Base-by-base conservation (phyloP, 2,888 invertebrate species). In the Eudemis profundana region DNA sequence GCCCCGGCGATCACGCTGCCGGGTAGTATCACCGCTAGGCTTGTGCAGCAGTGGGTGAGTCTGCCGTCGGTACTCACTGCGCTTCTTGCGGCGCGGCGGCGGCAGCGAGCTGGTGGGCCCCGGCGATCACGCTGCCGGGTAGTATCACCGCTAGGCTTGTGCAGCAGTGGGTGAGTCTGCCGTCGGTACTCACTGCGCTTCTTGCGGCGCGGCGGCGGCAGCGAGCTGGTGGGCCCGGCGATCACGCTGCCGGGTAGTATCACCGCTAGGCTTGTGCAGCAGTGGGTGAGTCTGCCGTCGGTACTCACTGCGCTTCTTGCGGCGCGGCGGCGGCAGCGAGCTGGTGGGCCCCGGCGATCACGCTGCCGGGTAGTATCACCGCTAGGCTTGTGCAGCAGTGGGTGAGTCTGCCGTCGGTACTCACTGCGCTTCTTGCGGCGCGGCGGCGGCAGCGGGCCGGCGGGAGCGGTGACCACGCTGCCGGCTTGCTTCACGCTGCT, bases 191-290 rank as follows among this genome's bases (percentile, higher is more conserved):
- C 87, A 82, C 93, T 92, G 85, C 96, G 94, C 89, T 96, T 95
- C 85, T 96, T 97, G 75, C 95, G 93, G 70, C 97, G 88, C 0
- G 97, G 97, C 67, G 97, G 96, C 46, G 96, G 96, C 40, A 96
- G 92, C 0, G 96, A 69, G 19, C 61, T 57, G 14, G 62, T 42
- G 44, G 50, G 64, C 46, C 59, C 65, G 46, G 59, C 47, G 14
- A 56, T 12, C 47, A 96, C 53, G 95, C 95, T 72, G 51, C 86
- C 80, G 61, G 61, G 70, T 68, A 84, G 82, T 80, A 90, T 89
- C 70, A 90, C 74, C 10, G 33, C 10, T 33, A 7, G 33, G 2
- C 8, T 23, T 3, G 5, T 33, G 33, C 8, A 33, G 33, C 8
- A 8, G 8, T 8, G 29, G 7, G 2, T 29, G 33, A 33, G 33